These are phyloP conservation scores for Scrobipalpa atriplicella DNA, from an alignment of 2,888 invertebrate species.

Conservation along the genomic window DNA sequence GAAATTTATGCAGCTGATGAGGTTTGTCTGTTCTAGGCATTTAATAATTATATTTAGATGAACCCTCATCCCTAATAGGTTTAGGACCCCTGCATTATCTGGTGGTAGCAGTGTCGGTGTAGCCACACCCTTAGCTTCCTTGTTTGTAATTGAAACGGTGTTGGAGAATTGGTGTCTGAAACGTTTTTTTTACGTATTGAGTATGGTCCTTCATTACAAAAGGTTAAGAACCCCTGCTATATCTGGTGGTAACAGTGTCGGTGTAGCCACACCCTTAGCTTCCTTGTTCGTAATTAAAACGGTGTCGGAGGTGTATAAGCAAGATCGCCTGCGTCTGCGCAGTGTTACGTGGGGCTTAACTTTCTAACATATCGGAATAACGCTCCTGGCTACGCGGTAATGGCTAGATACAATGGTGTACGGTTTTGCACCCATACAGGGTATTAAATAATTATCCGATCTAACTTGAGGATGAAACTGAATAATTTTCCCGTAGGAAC, in stretches of 20 bases:
- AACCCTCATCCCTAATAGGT: too few relatives aligned
- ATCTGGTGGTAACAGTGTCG: neutral
- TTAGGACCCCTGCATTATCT: neutral
- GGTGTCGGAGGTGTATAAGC: conserved; percentile 26
- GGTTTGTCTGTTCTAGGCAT: conserved; percentile 53
- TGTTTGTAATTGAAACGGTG: conserved; percentile 36
- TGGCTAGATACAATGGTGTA: too few relatives aligned
- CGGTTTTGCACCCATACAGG: too few relatives aligned
- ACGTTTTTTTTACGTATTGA: too few relatives aligned
- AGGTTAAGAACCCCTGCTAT: neutral
- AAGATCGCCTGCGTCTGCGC: conserved; percentile 12
- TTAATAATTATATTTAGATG: too few relatives aligned
- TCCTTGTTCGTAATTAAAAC: conserved; percentile 36
- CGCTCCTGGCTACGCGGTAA: neutral
- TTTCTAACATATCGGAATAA: conserved; percentile 22
- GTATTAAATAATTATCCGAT: too few relatives aligned
- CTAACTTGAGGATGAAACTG: too few relatives aligned
- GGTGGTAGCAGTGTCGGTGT: conserved; percentile 10
- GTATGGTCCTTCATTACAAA: neutral
- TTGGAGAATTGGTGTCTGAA: conserved; percentile 4
- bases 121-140: conserved; percentile 33
- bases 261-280: conserved; percentile 31
- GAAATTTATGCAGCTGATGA: conserved; percentile 58
- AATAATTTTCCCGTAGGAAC: too few relatives aligned
- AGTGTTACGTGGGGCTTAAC: conserved; percentile 19